Evolutionary conservation across 1,140 invertebrate species (phyloP), one percentile per base, ranked within the genome.

Genomic region (Hestina assimilis): DNA sequence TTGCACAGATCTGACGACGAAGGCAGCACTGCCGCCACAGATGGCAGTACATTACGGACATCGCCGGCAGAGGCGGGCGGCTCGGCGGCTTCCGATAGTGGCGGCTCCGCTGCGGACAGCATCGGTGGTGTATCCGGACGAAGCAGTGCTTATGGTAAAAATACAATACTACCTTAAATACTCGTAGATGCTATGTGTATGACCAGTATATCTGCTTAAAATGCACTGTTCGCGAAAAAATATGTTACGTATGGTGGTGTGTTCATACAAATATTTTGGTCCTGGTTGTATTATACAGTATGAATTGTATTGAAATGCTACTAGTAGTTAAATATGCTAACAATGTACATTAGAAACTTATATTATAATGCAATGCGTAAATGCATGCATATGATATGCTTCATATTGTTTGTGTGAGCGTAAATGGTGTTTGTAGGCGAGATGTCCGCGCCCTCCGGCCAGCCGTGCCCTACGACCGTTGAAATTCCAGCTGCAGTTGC

Each of bases 1-100:
- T 24, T 42, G 0, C 5, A 6, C 19, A 84, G 95, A 1, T 97
- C 96, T 26, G 96, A 98, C 86, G 97, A 98, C 82, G 97, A 99
- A 89, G 94, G 94, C n/a, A 96, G 95, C 57, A 97, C 96, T 42
- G 96, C 96, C 23, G 96, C 96, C 3, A 97, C 96, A 2, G 96
- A 97, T 87, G 96, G 96, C 21, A 97, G 95, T 35, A 97, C 96
- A 1, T 89, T 98, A 42, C 91, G 96, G 59, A 97, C 96, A 4
- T 97, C 96, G 0, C 96, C 96, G 1, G 95, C 95, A 1, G 95
- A 96, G 79, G 94, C 91, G 70, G 92, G 91, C 62, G 94, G 94
- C 50, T 94, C 93, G 54, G 92, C 90, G 5, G 94, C 93, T 26
- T 96, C 95, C 26, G 96, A 97, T 79, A 96, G 95, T 84, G 95